Conservation (phyloP, 2,113 vertebrate species). For the Calypte anna region DNA sequence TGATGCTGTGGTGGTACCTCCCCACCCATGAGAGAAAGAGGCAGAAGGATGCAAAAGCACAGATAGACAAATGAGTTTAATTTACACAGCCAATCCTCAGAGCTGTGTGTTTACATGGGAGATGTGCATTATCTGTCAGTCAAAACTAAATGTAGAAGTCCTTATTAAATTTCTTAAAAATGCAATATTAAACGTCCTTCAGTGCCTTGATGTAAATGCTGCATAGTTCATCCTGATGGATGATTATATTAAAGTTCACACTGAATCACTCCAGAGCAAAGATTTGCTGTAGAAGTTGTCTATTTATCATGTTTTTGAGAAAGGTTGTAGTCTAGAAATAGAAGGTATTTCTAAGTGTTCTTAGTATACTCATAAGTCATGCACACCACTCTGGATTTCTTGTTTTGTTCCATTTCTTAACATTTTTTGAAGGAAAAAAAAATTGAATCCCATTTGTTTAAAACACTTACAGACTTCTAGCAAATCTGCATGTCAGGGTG, state of each 20-base stretch:
- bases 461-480: not conserved
- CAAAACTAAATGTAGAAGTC: not conserved
- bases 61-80: conserved; percentile 4
- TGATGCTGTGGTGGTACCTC: not conserved
- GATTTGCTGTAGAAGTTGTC: not conserved
- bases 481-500: not conserved
- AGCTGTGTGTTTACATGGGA: not conserved
- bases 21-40: not conserved
- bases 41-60: not conserved
- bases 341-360: not conserved
- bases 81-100: not conserved
- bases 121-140: not conserved
- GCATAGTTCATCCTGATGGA: not conserved
- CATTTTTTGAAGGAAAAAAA: not conserved
- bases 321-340: not conserved
- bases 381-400: not conserved
- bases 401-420: not conserved
- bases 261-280: not conserved
- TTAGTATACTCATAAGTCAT: not conserved
- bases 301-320: not conserved
- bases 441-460: not conserved
- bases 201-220: not conserved
- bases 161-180: conserved; percentile 10
- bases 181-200: not conserved
- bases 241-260: not conserved